phyloP scores from a whole-genome alignment of 2,888 invertebrate species.

The Lasioglossum vierecki region DNA sequence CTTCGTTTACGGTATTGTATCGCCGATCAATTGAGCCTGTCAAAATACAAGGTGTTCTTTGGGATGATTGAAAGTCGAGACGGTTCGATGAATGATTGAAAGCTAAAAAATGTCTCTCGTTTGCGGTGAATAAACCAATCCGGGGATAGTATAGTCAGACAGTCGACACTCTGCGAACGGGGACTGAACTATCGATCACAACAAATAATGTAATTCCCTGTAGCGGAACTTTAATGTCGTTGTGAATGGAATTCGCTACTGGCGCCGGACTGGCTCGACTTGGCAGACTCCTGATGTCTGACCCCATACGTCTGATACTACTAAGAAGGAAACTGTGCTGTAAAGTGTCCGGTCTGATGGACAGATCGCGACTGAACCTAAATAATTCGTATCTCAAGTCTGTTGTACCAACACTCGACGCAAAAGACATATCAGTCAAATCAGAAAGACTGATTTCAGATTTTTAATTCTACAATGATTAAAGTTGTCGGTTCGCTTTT shows the following conservation, averaged over 20 bases:
- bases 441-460: not conserved
- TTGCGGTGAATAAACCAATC: conserved; percentile 20
- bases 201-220: conserved; percentile 24
- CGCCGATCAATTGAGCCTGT: not conserved
- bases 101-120: not conserved
- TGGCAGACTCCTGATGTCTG: conserved; percentile 39
- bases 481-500: not conserved
- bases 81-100: conserved; percentile 27
- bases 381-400: not conserved
- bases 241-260: not conserved
- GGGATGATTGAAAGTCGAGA: not conserved
- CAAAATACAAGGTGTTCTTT: not conserved
- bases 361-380: not conserved
- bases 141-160: not conserved
- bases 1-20: not conserved
- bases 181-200: conserved; percentile 18
- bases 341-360: not conserved
- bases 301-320: conserved; percentile 39
- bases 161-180: not conserved
- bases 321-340: conserved; percentile 16
- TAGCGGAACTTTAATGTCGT: not conserved
- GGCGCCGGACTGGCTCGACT: not conserved
- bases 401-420: not conserved
- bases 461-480: not conserved
- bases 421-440: not conserved